These are phyloP conservation scores for Octomys mimax DNA, from an alignment of 2,797 vertebrate genomes.

Conservation along the genomic window DNA sequence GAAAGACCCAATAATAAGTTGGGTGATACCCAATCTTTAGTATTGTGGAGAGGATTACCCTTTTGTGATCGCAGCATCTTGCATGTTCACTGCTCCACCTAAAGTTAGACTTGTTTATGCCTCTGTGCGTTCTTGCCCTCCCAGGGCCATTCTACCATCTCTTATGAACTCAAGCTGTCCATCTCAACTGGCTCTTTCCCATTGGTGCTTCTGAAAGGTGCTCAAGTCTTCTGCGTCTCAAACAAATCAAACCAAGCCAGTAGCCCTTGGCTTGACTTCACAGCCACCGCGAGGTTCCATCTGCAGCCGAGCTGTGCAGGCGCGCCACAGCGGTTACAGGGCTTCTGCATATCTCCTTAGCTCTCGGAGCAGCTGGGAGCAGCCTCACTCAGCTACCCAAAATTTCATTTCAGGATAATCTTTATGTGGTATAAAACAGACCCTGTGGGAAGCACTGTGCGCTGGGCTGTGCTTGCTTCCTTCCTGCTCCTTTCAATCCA, in stretches of 20 bases:
- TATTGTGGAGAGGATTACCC: not conserved
- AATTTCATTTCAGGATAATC: not conserved
- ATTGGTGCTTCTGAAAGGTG: conserved; percentile 21
- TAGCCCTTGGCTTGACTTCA: not conserved
- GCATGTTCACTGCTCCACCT: not conserved
- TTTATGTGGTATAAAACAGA: not conserved
- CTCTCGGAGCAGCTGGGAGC: not conserved
- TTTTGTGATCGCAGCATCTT: not conserved
- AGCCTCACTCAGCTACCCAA: not conserved
- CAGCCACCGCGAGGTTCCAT: fast-evolving
- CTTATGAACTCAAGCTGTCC: not conserved
- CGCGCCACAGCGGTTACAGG: not conserved
- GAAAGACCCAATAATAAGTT: not conserved
- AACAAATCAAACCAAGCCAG: not conserved
- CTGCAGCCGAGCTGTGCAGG: not conserved
- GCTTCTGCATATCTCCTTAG: not conserved
- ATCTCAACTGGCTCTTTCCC: not conserved
- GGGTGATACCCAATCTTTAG: not conserved
- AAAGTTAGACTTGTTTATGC: not conserved
- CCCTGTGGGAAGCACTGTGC: not conserved
- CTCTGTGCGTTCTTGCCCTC: not conserved
- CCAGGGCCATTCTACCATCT: not conserved
- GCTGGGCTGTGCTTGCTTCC: too few species aligned
- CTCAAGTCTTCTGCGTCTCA: not conserved
- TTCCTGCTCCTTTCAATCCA: fast-evolving